A percentile compares a stretch with the other conserved stretches of the same genome.
Conservation (phyloP, 2,797 vertebrate genomes). For the Morelia viridis region DNA sequence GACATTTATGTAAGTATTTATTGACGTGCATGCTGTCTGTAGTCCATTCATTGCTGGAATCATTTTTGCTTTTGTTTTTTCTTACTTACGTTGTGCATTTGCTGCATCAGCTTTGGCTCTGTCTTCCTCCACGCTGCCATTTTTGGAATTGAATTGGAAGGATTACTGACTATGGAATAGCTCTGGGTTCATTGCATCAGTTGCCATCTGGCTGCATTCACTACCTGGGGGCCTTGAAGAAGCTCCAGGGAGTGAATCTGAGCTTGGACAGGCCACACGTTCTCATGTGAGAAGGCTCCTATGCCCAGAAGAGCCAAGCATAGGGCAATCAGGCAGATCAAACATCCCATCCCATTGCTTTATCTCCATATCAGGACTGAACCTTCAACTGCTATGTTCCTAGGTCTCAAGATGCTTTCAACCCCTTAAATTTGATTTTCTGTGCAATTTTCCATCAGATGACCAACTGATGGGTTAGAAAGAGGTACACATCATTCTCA, state of each 20-base stretch:
- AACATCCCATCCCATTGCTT: background rate
- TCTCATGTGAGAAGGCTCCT: background rate
- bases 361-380: background rate
- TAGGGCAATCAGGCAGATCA: background rate
- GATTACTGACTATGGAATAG: slow-evolving; percentile 51
- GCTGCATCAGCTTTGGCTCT: slow-evolving; percentile 63
- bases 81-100: slow-evolving; percentile 71
- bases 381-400: background rate
- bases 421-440: background rate
- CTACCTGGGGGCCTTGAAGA: slow-evolving; percentile 33
- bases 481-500: background rate
- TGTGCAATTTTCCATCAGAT: background rate
- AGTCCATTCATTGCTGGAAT: slow-evolving; percentile 66
- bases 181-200: slow-evolving; percentile 59
- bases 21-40: slow-evolving; percentile 75
- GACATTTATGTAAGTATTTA: slow-evolving; percentile 98
- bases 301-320: background rate
- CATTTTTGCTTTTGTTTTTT: slow-evolving; percentile 26
- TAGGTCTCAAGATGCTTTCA: background rate
- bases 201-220: slow-evolving; percentile 56
- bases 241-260: background rate
- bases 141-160: slow-evolving; percentile 40
- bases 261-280: background rate
- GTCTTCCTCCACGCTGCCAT: slow-evolving; percentile 54
- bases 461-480: background rate